Evolutionary conservation across 2,113 vertebrate genomes (phyloP), one percentile per base, ranked within the genome.

Genomic region (Probosciger aterrimus): DNA sequence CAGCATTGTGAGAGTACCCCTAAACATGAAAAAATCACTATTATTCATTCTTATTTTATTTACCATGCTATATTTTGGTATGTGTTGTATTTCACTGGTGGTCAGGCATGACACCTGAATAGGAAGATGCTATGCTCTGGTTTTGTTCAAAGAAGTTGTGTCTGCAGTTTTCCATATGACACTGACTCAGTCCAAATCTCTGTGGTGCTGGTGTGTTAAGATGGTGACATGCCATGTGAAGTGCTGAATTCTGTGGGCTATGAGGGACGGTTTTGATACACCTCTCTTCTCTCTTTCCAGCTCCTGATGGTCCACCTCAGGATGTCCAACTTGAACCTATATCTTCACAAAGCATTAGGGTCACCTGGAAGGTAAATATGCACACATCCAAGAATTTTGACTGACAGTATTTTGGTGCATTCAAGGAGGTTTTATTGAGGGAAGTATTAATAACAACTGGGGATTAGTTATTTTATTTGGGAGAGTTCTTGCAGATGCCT

Each of bases 291-390:
- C 53, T 97, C 46, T 92, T 95, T 53, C 41, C 97, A 99, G 99
- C 99, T 95, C 99, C 99, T 65, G 99, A 99, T 20, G 99, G 99
- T 13, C 98, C 99, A 43, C 99, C 99, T 75, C 99, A 99, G 96
- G 99, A 99, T 79, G 99, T 99, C 39, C 98, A 98, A 50, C 98
- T 99, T 82, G 99, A 99, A 91, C 98, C 99, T 35, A 98, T 99
- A n/a, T 99, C 99, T 25, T 99, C 99, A 41, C 99, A 99, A 96
- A 99, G 98, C 98, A 99, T 99, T 98, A 98, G 99, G 97, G 99
- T 99, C 87, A 99, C 99, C 88, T 99, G 99, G 99, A 99, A 99
- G 99, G 99, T 99, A 98, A 98, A 84, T 74, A 43, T 19, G 57
- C 19, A 35, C 11, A 18, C 14, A 80, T 10, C 7, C 16, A 53